Evolutionary conservation across 2,888 invertebrate species (phyloP).

Genomic region (Smittia sp.): DNA sequence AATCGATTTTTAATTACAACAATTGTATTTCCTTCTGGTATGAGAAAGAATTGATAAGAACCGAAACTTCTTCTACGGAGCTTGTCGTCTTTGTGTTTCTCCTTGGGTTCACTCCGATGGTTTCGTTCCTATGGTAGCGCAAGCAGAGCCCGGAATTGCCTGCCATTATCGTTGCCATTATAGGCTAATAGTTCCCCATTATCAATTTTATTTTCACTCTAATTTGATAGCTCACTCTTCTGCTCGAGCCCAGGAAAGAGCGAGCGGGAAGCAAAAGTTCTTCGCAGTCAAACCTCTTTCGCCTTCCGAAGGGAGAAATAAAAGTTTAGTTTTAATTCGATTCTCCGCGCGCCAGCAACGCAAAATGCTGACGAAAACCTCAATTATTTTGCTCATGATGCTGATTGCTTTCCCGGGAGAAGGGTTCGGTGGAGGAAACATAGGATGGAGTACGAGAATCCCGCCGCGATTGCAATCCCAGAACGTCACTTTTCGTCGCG

Average conservation of each 20-base stretch:
- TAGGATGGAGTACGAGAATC: neutral
- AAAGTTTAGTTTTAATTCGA: constrained; percentile 26
- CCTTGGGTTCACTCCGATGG: neutral
- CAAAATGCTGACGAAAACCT: constrained; percentile 11
- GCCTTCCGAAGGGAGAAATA: neutral
- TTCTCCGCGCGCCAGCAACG: neutral
- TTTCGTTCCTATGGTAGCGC: neutral
- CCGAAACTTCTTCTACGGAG: neutral
- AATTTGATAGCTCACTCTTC: neutral
- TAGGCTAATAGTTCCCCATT: constrained; percentile 15
- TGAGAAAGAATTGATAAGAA: constrained; percentile 19
- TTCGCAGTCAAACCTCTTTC: neutral
- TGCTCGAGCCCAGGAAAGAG: neutral
- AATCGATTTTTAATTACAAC: constrained; percentile 30
- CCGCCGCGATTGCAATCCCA: constrained; percentile 8
- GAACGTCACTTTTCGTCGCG: neutral
- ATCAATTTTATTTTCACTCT: constrained; percentile 27
- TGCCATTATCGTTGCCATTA: constrained; percentile 23
- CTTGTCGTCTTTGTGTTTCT: neutral
- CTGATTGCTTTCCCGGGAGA: constrained; percentile 15
- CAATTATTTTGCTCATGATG: constrained; percentile 21
- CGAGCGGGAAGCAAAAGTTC: neutral
- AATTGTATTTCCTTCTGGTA: neutral
- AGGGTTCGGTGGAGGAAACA: neutral
- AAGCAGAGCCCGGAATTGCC: neutral